A percentile compares a stretch with the other conserved stretches of the same genome.
Evolutionary conservation across 2,888 invertebrate species (phyloP).

Genomic region (Prosopocoilus inquinatus): DNA sequence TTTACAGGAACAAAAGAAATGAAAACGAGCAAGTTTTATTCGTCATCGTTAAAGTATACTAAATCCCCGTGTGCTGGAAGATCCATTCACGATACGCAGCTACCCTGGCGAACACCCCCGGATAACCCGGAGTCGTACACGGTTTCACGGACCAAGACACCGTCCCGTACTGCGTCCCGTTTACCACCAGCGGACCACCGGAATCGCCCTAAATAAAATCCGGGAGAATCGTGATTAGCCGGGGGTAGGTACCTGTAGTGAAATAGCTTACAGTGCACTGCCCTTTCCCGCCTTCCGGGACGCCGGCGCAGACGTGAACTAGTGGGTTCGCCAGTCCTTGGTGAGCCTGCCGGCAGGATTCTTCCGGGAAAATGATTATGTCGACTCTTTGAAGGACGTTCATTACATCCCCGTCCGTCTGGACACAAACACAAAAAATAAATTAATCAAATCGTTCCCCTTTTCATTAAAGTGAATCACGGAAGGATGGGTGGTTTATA

Average conservation of each 20-base stretch:
- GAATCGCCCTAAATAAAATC: conserved; percentile 18
- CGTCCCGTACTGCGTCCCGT: conserved; percentile 24
- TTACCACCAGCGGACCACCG: conserved; percentile 24
- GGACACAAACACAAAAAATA: not conserved
- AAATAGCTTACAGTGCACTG: conserved; percentile 46
- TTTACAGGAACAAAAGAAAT: too few relatives aligned
- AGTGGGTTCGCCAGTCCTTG: conserved; percentile 32
- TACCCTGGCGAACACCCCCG: conserved; percentile 39
- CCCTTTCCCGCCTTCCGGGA: conserved; percentile 50
- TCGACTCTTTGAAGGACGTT: conserved; percentile 45
- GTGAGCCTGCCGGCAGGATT: conserved; percentile 44
- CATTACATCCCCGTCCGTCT: conserved; percentile 46
- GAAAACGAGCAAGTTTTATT: not conserved
- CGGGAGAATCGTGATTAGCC: not conserved
- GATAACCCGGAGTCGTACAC: conserved; percentile 47
- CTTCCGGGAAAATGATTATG: conserved; percentile 44
- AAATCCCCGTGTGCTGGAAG: conserved; percentile 11
- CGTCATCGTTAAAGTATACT: not conserved
- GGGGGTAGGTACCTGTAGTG: too few relatives aligned
- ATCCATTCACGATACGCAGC: conserved; percentile 19
- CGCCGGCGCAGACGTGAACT: conserved; percentile 51
- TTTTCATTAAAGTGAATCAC: not conserved
- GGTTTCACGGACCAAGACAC: conserved; percentile 43
- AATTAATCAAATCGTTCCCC: too few relatives aligned
- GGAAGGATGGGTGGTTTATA: not conserved